These are phyloP conservation scores for Pongo pygmaeus DNA, from an alignment of 2,113 vertebrate genomes.

Conservation along the genomic window DNA sequence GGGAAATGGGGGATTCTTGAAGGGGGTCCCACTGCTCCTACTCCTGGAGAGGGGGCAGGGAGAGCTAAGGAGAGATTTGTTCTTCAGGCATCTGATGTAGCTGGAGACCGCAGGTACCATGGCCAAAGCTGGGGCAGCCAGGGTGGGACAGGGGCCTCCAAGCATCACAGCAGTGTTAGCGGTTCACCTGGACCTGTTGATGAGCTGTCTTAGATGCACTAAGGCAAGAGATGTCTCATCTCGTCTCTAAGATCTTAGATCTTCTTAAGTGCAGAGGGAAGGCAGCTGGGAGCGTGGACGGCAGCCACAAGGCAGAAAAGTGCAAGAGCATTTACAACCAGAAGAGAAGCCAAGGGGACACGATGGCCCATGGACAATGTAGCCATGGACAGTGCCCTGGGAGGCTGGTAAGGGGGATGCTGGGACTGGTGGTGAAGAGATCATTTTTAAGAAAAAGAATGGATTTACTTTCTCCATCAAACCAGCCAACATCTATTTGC, in stretches of 20 bases:
- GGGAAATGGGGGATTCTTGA: background rate
- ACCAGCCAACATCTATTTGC: background rate
- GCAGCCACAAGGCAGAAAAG: background rate
- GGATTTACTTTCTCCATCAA: background rate
- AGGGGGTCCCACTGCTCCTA: background rate
- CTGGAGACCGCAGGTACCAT: background rate
- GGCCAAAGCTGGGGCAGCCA: background rate
- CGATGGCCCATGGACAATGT: fast-evolving
- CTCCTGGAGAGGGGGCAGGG: background rate
- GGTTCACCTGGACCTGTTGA: fast-evolving
- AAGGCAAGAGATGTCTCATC: no score
- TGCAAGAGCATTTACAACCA: background rate
- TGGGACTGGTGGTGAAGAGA: fast-evolving
- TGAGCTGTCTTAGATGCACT: background rate
- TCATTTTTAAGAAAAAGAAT: background rate
- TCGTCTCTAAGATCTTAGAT: no score
- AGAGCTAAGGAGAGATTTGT: background rate
- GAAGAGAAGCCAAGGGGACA: background rate
- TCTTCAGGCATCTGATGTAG: background rate
- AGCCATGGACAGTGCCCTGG: background rate
- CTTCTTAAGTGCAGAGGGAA: background rate
- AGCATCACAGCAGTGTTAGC: fast-evolving
- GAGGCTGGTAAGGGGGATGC: background rate
- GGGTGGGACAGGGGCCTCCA: background rate
- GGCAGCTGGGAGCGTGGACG: background rate